Evolutionary conservation across 2,888 invertebrate species (phyloP).

Genomic region (Zaprionus obscuricornis): DNA sequence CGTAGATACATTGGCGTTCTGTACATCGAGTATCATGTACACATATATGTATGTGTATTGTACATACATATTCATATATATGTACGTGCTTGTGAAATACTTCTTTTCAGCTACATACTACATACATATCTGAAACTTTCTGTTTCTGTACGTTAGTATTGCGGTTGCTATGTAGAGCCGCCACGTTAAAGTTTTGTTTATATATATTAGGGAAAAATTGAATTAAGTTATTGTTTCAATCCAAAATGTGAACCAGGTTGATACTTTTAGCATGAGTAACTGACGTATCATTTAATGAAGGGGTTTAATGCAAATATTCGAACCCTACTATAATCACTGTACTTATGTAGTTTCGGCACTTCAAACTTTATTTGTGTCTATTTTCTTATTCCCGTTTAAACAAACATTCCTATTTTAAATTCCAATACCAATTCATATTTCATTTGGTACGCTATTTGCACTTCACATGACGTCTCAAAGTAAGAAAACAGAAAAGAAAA

Average conservation of each 20-base stretch:
- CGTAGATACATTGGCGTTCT: slow-evolving; percentile 53
- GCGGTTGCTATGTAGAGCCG: slow-evolving; percentile 65
- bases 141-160: slow-evolving; percentile 45
- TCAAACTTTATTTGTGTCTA: slow-evolving; percentile 46
- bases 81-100: slow-evolving; percentile 70
- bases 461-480: slow-evolving; percentile 63
- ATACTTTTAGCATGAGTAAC: slow-evolving; percentile 26
- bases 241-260: no score
- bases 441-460: slow-evolving; percentile 45
- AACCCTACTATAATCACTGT: slow-evolving; percentile 14
- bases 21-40: slow-evolving; percentile 24
- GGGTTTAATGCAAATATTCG: slow-evolving; percentile 23
- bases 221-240: no score
- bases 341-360: slow-evolving; percentile 40
- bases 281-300: slow-evolving; percentile 36
- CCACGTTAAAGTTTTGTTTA: slow-evolving; percentile 61
- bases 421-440: slow-evolving; percentile 27
- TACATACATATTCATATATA: no score
- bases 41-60: slow-evolving; percentile 15
- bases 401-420: neutral
- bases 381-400: neutral
- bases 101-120: slow-evolving; percentile 52
- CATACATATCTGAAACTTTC: slow-evolving; percentile 13
- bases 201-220: no score
- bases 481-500: slow-evolving; percentile 3